Evolutionary conservation across 2,888 invertebrate genomes (phyloP), one percentile per base, ranked within the genome.

Genomic region (Scrobipalpa costella): DNA sequence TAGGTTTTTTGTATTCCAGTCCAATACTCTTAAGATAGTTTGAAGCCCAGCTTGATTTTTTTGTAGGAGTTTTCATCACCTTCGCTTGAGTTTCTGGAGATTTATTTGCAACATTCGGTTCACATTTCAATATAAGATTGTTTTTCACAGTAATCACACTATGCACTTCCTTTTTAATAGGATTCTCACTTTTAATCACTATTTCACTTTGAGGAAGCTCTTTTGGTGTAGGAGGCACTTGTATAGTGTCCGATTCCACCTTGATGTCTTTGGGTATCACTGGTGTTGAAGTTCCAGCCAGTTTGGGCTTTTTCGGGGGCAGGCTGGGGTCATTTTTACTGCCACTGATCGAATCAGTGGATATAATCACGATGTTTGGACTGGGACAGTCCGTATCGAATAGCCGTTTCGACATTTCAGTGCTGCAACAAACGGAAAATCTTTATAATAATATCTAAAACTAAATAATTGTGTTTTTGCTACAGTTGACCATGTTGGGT

Each of bases 281-380:
- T 7, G 1, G 13, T 6, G 7, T 38, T 13, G 40, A 40, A 40
- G 40, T 13, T 40, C n/a, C 13, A 40, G 40, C 13, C 13, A 40
- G 40, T 40, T 40, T 40, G 13, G 40, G 13, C 13, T 40, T 40
- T n/a, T 40, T 40, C 40, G 13, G 2, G n/a, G 40, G n/a, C n/a
- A n/a, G 13, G n/a, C 40, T 40, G 13, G 13, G 13, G 11, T 40
- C 40, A 40, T 40, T n/a, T 13, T 40, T n/a, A 40, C 40, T 40
- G 40, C 11, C n/a, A n/a, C 11, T 40, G 1, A 40, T n/a, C 13
- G 40, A 13, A n/a, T 40, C 7, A n/a, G 40, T 11, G 40, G 13
- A 40, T n/a, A n/a, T n/a, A 40, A 80, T 75, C 13, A 76, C 68
- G 57, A 81, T 77, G 58, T 83, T 83, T 0, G 81, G 74, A 62